Evolutionary conservation across 2,888 invertebrate genomes (phyloP).

Genomic region (Laothoe populi): DNA sequence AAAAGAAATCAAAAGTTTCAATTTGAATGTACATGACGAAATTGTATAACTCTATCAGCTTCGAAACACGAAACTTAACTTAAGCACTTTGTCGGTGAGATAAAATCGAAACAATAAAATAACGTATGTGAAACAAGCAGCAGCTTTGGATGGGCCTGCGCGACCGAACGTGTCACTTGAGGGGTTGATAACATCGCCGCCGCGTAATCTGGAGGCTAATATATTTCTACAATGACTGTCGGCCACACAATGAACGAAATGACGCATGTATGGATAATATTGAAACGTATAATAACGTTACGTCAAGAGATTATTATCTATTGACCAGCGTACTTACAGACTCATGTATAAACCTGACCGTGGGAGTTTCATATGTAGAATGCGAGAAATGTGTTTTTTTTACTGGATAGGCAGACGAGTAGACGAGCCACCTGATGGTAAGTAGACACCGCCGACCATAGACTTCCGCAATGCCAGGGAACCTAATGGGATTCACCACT

Average conservation of each 20-base stretch:
- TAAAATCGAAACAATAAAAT: slow-evolving; percentile 30
- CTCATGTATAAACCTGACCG: slow-evolving; percentile 10
- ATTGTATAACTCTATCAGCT: neutral
- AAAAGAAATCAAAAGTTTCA: too few species aligned
- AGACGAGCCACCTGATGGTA: too few species aligned
- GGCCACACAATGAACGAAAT: slow-evolving; percentile 30
- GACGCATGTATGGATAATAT: slow-evolving; percentile 34
- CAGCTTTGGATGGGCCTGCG: slow-evolving; percentile 32
- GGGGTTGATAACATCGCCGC: slow-evolving; percentile 35
- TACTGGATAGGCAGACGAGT: too few species aligned
- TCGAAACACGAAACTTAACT: slow-evolving; percentile 13
- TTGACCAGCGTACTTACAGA: slow-evolving; percentile 9
- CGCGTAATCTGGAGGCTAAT: slow-evolving; percentile 37
- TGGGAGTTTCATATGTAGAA: slow-evolving; percentile 1
- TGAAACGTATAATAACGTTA: slow-evolving; percentile 17
- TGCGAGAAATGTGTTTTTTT: neutral
- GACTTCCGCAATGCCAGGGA: too few species aligned
- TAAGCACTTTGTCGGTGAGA: slow-evolving; percentile 33
- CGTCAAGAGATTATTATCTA: slow-evolving; percentile 6
- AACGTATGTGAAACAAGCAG: slow-evolving; percentile 27
- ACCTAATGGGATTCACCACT: too few species aligned
- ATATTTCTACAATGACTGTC: slow-evolving; percentile 27
- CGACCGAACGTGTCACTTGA: slow-evolving; percentile 28
- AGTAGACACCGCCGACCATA: too few species aligned
- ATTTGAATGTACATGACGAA: too few species aligned